Base-by-base conservation (phyloP, 1,140 invertebrate species). In the Leptinotarsa lineolata region DNA sequence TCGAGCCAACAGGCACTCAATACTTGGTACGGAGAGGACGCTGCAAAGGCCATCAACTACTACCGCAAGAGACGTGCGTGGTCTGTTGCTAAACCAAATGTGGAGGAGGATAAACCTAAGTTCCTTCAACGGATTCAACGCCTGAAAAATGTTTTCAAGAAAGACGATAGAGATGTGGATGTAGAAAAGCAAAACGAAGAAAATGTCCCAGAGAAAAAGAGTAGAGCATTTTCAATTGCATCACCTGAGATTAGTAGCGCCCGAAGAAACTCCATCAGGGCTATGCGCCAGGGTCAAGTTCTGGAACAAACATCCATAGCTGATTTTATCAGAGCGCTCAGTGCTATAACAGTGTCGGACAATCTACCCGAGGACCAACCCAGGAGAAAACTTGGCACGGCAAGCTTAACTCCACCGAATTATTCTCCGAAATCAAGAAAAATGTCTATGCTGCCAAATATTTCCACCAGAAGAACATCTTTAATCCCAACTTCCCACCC, bases 241-340 rank as follows among this genome's bases (percentile, higher is more conserved):
- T 16, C n/a, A 16, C 58, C 65, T 21, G 48, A 68, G 44, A 46
- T 73, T 22, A 39, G 30, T 11, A 39, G 8, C 30, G 30, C 8
- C 8, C 45, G 64, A n/a, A 74, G 73, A 48, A 24, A 65, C 4
- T 74, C 73, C 11, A 59, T 71, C 39, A 22, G 70, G 30, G 54
- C 65, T 4, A 39, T 60, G 54, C 12, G 13, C n/a, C 79, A 89
- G 76, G 88, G 89, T 21, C 87, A 88, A 79, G 85, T 93, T 22
- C 83, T 93, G 59, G 92, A 94, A 85, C 89, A 93, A 78, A 94
- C 92, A 1, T 93, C 91, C 20, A 84, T 94, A 13, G 92, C 92
- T 3, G 92, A 94, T 83, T 88, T 94, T 21, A 85, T 93, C 16
- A 85, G 92, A 45, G 91, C 91, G 0, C 80, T 94, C 16, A 89